These are phyloP conservation scores for Cyanoramphus novaezelandiae DNA, from an alignment of 2,113 vertebrate species.

Conservation along the genomic window DNA sequence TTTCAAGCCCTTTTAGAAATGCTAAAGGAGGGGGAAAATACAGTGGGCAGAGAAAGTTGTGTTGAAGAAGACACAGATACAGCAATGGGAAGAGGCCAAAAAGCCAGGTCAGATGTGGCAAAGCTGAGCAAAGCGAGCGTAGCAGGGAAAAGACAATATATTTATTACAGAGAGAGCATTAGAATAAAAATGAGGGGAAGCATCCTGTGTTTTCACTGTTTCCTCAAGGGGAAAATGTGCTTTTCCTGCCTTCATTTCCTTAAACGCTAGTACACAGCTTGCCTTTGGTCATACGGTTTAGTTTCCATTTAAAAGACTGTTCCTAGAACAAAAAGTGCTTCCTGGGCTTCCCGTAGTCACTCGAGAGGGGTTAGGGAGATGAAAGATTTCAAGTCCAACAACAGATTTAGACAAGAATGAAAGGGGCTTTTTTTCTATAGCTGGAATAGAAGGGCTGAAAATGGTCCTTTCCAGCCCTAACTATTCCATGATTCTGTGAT, in stretches of 20 bases:
- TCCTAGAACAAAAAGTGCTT: background rate
- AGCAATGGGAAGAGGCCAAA: background rate
- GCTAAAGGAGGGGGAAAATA: background rate
- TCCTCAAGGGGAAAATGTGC: background rate
- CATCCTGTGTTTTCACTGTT: background rate
- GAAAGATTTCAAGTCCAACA: background rate
- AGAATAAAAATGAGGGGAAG: background rate
- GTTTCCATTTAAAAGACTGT: background rate
- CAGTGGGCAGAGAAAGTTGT: background rate
- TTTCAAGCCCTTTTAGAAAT: background rate
- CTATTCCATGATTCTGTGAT: no score
- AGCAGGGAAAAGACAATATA: accelerated
- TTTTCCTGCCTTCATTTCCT: background rate
- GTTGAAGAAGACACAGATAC: accelerated
- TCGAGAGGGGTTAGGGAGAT: background rate
- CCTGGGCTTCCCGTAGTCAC: background rate
- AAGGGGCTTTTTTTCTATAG: background rate
- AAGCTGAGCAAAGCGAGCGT: background rate
- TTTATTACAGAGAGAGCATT: background rate
- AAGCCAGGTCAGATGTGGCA: background rate
- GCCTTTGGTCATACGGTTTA: background rate
- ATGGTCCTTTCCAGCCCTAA: background rate
- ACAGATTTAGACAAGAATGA: background rate
- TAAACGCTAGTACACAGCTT: background rate
- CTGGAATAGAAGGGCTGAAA: background rate